Evolutionary conservation across 1,140 invertebrate genomes (phyloP), one percentile per base, ranked within the genome.

Genomic region (Drosophila neocordata): DNA sequence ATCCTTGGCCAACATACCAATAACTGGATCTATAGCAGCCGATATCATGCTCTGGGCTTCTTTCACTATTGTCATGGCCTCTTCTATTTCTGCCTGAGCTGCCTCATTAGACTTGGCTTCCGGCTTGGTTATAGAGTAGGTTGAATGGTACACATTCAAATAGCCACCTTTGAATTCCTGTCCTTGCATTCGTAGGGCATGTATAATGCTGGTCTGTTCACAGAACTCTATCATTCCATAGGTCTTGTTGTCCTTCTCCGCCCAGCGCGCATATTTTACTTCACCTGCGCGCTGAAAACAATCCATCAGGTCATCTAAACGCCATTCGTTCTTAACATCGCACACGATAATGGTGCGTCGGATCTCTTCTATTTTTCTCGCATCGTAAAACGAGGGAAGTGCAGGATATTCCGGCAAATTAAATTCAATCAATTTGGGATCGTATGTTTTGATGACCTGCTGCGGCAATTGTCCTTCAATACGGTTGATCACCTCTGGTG

Each of bases 61-160:
- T 87, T 98, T 98, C 0, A 98, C 97, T 72, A 98, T 93, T 31
- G 97, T 97, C 97, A 99, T 98, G 0, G 98, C 98, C 91, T 99
- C 98, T 89, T 99, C 98, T 52, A 99, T 98, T 93, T 99, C 98
- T 55, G 96, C 94, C 82, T 98, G 97, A 0, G 97, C 97, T 4
- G 97, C 97, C 92, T 99, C 97, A 92, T 98, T 98, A 69, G 96
- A 97, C 92, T 99, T 99, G 0, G 97, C 96, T 91, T 97, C 97
- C 2, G 98, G 98, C 89, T 98, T 99, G 0, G 95, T 94, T 60
- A 99, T 99, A 2, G 96, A 95, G 91, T 97, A 96, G 31, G 95
- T 98, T 0, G 98, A 96, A 93, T 99, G 98, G 71, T 95, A 95
- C 9, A 99, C 93, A 93, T 96, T 93, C 5, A 95, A 91, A 9